phyloP scores from a whole-genome alignment of 1,140 invertebrate species.

The Mycetomoellerius zeteki region DNA sequence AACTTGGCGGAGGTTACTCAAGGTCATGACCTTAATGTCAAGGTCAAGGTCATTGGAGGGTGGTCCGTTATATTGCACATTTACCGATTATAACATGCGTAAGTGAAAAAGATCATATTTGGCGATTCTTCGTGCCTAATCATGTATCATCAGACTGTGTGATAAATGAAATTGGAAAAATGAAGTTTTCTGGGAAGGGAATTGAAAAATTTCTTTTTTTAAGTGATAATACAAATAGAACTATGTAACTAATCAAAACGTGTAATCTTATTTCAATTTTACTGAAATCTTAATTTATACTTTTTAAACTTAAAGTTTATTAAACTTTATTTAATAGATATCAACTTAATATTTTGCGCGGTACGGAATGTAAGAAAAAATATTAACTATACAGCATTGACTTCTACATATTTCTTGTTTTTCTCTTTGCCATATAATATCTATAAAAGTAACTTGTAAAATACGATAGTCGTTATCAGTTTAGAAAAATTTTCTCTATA shows the following conservation, averaged over 20 bases:
- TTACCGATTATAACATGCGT: too few relatives aligned
- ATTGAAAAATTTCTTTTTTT: background rate
- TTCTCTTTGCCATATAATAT: background rate
- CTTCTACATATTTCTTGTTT: background rate
- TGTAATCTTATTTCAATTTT: background rate
- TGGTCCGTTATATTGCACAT: too few relatives aligned
- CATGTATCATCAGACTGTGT: background rate
- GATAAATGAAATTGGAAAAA: background rate
- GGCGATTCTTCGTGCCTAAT: too few relatives aligned
- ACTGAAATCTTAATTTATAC: background rate
- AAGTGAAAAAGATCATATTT: too few relatives aligned
- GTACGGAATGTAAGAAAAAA: background rate
- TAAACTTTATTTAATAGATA: background rate
- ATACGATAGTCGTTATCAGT: background rate
- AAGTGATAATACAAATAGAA: background rate
- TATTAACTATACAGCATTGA: background rate
- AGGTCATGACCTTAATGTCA: too few relatives aligned
- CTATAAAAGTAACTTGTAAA: slow-evolving; percentile 9
- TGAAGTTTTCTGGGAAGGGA: background rate
- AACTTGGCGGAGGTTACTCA: too few relatives aligned
- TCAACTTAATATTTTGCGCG: background rate
- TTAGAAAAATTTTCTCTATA: background rate
- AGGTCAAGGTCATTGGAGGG: too few relatives aligned
- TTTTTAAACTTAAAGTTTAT: too few relatives aligned
- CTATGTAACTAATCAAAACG: background rate